Evolutionary conservation across 2,888 invertebrate genomes (phyloP).

Genomic region (Sympetrum striolatum): DNA sequence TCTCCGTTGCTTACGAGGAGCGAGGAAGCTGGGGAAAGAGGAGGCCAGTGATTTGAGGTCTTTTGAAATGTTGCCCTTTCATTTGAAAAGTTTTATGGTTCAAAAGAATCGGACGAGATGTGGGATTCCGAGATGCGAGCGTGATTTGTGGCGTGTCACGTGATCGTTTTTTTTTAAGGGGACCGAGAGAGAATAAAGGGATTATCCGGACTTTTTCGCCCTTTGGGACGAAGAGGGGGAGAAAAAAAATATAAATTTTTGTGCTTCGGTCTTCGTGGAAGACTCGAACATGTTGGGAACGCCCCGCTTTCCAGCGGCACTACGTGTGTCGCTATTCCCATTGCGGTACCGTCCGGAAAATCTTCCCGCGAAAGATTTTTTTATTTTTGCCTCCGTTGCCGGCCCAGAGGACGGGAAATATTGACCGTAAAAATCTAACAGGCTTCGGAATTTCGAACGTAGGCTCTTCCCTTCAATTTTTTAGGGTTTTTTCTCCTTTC

Average conservation of each 20-base stretch:
- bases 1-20: neutral
- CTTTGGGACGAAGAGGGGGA: neutral
- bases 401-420: neutral
- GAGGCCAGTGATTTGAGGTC: conserved; percentile 4
- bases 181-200: neutral
- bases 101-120: conserved; percentile 11
- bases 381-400: neutral
- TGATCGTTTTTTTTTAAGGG: neutral
- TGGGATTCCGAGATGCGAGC: conserved; percentile 12
- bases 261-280: neutral
- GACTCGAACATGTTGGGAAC: neutral
- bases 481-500: neutral
- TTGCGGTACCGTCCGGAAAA: neutral
- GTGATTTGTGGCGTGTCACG: conserved; percentile 36
- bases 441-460: neutral
- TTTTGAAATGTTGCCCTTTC: conserved; percentile 39
- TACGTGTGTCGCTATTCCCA: neutral
- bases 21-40: neutral
- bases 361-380: neutral
- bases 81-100: conserved; percentile 28
- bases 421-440: neutral
- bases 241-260: neutral
- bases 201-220: conserved; percentile 10
- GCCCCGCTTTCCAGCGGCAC: neutral
- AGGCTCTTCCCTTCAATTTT: neutral